Evolutionary conservation across 1,140 invertebrate species (phyloP).

Genomic region (Eurosta solidaginis): DNA sequence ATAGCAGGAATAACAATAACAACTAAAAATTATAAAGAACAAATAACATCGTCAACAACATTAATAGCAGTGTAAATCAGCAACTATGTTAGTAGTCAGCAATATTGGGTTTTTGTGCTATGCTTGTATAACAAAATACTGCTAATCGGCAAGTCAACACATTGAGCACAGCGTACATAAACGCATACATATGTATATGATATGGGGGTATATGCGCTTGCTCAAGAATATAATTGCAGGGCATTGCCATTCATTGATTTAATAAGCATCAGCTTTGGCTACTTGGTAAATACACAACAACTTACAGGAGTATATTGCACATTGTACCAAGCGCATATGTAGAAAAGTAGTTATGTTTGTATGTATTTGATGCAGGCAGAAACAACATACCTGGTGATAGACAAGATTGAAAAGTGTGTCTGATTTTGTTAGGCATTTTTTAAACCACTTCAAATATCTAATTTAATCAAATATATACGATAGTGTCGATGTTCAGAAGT

Average conservation of each 20-base stretch:
- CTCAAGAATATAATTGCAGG: neutral
- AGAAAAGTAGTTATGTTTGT: too few relatives aligned
- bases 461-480: too few relatives aligned
- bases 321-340: too few relatives aligned
- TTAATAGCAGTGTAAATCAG: slow-evolving; percentile 7
- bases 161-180: neutral
- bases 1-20: neutral
- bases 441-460: too few relatives aligned
- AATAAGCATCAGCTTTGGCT: neutral
- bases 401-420: too few relatives aligned
- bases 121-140: slow-evolving; percentile 24
- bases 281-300: neutral
- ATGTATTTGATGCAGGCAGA: neutral
- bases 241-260: neutral
- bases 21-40: neutral
- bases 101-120: slow-evolving; percentile 14
- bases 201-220: neutral
- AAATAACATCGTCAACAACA: neutral
- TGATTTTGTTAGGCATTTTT: too few relatives aligned
- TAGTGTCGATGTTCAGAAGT: too few relatives aligned
- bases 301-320: neutral
- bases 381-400: too few relatives aligned
- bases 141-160: slow-evolving; percentile 25
- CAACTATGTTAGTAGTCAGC: slow-evolving; percentile 8
- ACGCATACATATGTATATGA: neutral